Percentiles rank a stretch among this genome's conserved stretches.
These are phyloP conservation scores for Eupithecia dodoneata DNA, from an alignment of 2,888 invertebrate species.

Conservation along the genomic window DNA sequence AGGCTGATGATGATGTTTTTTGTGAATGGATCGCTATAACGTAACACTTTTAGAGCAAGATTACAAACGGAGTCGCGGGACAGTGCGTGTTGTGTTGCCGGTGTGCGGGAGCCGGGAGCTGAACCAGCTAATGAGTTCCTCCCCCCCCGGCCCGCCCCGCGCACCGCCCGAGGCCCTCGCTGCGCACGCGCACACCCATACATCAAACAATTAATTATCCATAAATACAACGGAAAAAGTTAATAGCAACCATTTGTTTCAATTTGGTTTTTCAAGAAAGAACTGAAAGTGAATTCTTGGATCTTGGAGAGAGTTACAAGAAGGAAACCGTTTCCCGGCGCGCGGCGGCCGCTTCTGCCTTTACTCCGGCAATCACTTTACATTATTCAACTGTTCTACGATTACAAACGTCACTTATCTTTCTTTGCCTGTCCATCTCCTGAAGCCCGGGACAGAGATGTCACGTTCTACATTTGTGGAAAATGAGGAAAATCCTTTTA, in stretches of 20 bases:
- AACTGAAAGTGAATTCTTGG: background rate
- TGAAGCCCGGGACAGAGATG: no score
- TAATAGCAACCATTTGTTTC: conserved; percentile 2
- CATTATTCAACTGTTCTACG: no score
- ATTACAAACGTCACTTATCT: no score
- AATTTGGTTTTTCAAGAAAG: conserved; percentile 3
- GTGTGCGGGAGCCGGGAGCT: conserved; percentile 15
- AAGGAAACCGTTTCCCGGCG: background rate
- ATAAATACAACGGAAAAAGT: background rate
- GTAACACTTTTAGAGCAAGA: no score
- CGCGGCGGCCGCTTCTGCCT: background rate
- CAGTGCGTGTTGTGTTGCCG: background rate
- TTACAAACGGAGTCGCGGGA: background rate
- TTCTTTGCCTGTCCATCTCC: no score
- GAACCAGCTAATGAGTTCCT: conserved; percentile 12
- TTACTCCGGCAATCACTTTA: no score
- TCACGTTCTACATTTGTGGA: no score
- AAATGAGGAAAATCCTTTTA: no score
- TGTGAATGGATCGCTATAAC: no score
- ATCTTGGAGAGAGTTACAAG: background rate
- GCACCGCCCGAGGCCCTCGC: background rate
- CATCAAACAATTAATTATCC: conserved; percentile 49
- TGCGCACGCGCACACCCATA: conserved; percentile 35
- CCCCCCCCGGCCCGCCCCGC: background rate
- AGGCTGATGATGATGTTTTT: no score